Evolutionary conservation across 1,140 invertebrate species (phyloP).

Genomic region (Procambarus clarkii): DNA sequence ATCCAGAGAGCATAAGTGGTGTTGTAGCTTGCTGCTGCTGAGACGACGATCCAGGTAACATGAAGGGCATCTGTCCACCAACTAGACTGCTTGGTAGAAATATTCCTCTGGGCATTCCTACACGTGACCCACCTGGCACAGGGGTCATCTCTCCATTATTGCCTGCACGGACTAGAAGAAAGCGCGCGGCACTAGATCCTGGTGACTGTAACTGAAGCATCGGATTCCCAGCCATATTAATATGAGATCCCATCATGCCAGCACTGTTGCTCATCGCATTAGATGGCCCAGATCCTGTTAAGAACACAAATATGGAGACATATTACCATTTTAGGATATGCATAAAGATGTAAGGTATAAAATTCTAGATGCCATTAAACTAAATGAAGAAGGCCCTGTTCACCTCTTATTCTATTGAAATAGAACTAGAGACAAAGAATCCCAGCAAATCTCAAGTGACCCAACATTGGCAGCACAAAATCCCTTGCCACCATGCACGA

Average conservation of each 20-base stretch:
- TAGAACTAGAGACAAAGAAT: no score
- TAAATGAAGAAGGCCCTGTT: no score
- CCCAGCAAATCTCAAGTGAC: no score
- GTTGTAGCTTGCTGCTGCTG: not conserved
- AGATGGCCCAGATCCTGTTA: not conserved
- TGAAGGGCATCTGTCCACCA: slow-evolving; percentile 11
- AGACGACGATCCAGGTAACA: not conserved
- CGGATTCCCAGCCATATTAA: not conserved
- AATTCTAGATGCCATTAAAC: no score
- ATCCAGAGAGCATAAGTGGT: not conserved
- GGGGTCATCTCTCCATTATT: not conserved
- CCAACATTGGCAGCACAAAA: no score
- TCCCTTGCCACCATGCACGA: no score
- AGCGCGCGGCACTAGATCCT: slow-evolving; percentile 15
- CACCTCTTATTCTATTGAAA: no score
- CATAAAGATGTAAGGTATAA: no score
- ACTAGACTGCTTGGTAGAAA: not conserved
- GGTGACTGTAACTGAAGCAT: slow-evolving; percentile 39
- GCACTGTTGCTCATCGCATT: not conserved
- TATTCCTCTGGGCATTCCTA: slow-evolving; percentile 21
- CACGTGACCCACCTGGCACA: not conserved
- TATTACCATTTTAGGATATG: no score
- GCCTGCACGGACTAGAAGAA: slow-evolving; percentile 15
- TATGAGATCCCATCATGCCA: not conserved
- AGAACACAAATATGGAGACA: not conserved